phyloP scores from a whole-genome alignment of 2,797 vertebrate species.

The Cyprinella venusta region DNA sequence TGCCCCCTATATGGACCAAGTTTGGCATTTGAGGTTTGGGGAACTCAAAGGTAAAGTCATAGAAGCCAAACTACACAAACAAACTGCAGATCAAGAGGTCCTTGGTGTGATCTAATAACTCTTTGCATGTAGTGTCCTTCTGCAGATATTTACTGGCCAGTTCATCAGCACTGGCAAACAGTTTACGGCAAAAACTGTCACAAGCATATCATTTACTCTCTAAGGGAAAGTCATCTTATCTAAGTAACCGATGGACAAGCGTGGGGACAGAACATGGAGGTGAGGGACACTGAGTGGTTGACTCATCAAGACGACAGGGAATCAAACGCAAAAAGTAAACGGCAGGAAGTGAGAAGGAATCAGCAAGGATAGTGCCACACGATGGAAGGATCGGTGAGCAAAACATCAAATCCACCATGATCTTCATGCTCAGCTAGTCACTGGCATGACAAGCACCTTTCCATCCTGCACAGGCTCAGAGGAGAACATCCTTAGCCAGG shows the following conservation, averaged over 20 bases:
- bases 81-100: too few relatives aligned
- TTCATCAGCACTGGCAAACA: slow-evolving; percentile 70
- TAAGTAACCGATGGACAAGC: slow-evolving; percentile 59
- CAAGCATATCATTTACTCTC: slow-evolving; percentile 71
- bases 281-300: slow-evolving; percentile 72
- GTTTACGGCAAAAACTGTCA: slow-evolving; percentile 58
- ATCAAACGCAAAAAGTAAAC: slow-evolving; percentile 75
- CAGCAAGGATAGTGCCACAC: too few relatives aligned
- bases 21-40: slow-evolving; percentile 84
- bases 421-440: too few relatives aligned
- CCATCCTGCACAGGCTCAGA: too few relatives aligned
- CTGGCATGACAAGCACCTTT: too few relatives aligned
- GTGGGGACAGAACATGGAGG: slow-evolving; percentile 77
- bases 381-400: too few relatives aligned
- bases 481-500: slow-evolving; percentile 67
- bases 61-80: slow-evolving; percentile 79
- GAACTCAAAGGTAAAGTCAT: slow-evolving; percentile 81
- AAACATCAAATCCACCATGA: too few relatives aligned
- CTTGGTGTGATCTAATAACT: slow-evolving; percentile 66
- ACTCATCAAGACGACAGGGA: too few relatives aligned
- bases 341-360: slow-evolving; percentile 73
- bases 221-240: slow-evolving; percentile 74
- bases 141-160: slow-evolving; percentile 66
- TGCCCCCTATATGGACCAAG: slow-evolving; percentile 81
- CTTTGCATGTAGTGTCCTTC: slow-evolving; percentile 65